Base-by-base conservation (phyloP, 2,113 vertebrate genomes). In the Epinephelus moara region DNA sequence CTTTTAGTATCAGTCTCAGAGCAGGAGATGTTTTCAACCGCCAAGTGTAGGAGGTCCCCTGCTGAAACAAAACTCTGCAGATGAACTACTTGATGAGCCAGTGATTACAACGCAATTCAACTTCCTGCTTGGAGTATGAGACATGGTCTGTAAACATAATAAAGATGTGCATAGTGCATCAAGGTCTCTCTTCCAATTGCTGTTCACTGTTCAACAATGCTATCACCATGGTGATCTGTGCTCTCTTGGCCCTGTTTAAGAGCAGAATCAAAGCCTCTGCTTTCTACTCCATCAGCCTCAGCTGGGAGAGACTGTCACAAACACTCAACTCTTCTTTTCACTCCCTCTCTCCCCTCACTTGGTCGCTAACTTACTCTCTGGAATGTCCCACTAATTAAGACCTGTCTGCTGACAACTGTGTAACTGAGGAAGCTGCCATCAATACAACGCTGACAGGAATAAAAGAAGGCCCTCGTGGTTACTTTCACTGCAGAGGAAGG, bases 331-430 rank as follows among this genome's bases (percentile, higher is more conserved):
- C 52, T 72, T 78, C 88, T 75, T 75, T 78, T 72, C 67, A 30
- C 67, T 84, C 72, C 61, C 75, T 70, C 76, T 60, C 53, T 78
- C 62, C 69, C 59, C 69, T 69, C 86, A 82, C 78, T 83, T 27
- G 33, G 82, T 81, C 57, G 23, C 82, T 59, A 80, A 92, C 88
- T 85, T 88, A 19, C 85, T 80, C 81, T 75, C 80, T 87, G 80
- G 88, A 92, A 94, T 89, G 86, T 88, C 80, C 78, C 77, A 85
- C 80, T 92, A 91, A 94, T 92, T 93, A 93, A 88, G 87, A 84
- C 80, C 67, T 4, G 42, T 79, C 84, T 82, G 82, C 80, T 86
- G 82, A 86, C 81, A 81, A 80, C 27, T 47, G 70, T 61, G 64
- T 10, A 63, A 66, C 57, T n/a, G 81, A 86, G 49, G 80, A 84